Conservation (phyloP, 2,797 vertebrate genomes). For the Odontamblyopus lacepedii region DNA sequence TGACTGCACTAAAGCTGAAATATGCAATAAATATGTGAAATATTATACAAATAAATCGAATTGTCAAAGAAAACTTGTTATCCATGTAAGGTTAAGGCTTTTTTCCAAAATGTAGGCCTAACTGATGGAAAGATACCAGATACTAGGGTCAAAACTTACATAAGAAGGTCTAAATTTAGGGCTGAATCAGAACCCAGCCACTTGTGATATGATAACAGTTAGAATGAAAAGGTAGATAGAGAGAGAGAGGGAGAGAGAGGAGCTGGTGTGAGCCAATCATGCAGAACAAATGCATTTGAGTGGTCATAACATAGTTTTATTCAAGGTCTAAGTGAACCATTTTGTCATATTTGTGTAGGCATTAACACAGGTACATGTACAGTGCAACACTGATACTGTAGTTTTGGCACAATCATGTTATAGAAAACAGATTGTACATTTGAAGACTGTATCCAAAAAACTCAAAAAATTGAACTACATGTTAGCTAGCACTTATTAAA, state of each 20-base stretch:
- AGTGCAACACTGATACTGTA: too few relatives aligned
- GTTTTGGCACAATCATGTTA: too few relatives aligned
- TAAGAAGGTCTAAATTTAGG: constrained; percentile 5
- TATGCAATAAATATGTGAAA: background rate
- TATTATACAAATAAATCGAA: background rate
- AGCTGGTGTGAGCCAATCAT: background rate
- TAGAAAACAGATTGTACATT: background rate
- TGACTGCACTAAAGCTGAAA: background rate
- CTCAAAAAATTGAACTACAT: background rate
- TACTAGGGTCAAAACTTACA: background rate
- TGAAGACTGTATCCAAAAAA: background rate
- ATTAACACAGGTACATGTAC: background rate
- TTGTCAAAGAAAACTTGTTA: background rate
- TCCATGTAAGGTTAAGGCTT: background rate
- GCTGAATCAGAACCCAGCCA: constrained; percentile 2
- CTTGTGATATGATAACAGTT: background rate
- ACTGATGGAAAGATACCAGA: background rate
- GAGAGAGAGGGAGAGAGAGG: background rate
- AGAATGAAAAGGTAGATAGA: background rate
- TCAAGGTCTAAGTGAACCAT: background rate
- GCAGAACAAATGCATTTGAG: background rate
- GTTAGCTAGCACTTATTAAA: background rate
- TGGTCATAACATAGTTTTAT: background rate
- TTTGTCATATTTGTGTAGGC: background rate
- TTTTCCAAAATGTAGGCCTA: background rate